Evolutionary conservation across 2,113 vertebrate species (phyloP), one percentile per base, ranked within the genome.

Genomic region (Pelodiscus sinensis): DNA sequence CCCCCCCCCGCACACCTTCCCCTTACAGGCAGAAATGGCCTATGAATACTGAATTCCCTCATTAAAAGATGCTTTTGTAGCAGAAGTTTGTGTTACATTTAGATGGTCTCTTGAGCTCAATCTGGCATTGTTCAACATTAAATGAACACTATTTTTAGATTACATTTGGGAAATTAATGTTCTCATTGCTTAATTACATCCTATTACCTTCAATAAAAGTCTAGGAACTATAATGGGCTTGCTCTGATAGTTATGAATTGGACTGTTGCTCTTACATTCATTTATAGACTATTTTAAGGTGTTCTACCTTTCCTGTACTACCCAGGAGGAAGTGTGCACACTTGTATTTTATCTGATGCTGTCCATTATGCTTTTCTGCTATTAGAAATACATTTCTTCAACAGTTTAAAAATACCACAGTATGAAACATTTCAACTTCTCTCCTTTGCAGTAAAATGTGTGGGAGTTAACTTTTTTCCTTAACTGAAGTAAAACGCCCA

Each of bases 321-420:
- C 86, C 87, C 92, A 92, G 87, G 77, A 96, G 89, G 58, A 92
- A 88, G 82, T 85, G 56, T 93, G 84, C 93, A 95, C 91, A 90
- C 84, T 96, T 94, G 71, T 91, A 90, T 92, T 44, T 44, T 94
- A 93, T 91, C 93, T 95, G 95, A 94, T 93, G 93, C 92, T 92
- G 82, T 95, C 96, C 94, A 91, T 84, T 94, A 88, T 79, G 90
- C 90, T 91, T 86, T 94, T 94, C 92, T 96, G 57, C 96, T 91
- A 58, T 79, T 94, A 93, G 92, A 83, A 97, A 94, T 92, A 85
- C 3, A 1, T 94, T 96, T 94, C 93, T 96, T 95, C 89, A 96
- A 88, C n/a, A 0, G 92, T 91, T 93, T 96, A 96, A 96, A 96
- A 97, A 96, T 96, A 97, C 95, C 92, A 79, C 77, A 65, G 89